Base-by-base conservation (phyloP, 2,113 vertebrate genomes). In the Apistogramma diplotaenia region DNA sequence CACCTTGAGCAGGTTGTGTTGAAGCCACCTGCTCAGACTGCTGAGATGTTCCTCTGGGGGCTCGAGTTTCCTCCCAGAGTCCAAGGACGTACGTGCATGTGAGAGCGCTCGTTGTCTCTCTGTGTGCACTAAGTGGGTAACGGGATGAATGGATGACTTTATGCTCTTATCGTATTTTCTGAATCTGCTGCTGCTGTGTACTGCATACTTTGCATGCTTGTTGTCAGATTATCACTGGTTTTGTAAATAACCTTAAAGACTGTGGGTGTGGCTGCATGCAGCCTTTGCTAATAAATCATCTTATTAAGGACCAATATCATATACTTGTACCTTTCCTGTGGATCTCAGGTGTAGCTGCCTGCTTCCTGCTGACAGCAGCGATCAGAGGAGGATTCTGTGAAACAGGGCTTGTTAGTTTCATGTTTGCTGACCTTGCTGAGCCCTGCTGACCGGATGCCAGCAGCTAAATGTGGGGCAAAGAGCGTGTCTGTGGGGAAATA, bases 301-400 rank as follows among this genome's bases (percentile, higher is more conserved):
- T 3, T 43, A 13, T 43, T 43, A 43, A 43, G 11, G 4, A 43
- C 40, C 12, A 43, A 13, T 1, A 43, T 43, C 12, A 13, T 43
- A 13, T 16, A 21, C 15, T 62, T 49, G 35, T 9, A 13, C 33
- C n/a, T 3, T 65, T 27, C 0, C 56, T 29, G 25, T 21, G 5
- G 51, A 19, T 70, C 62, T 65, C 89, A 99, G 98, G 97, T 99
- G 35, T 99, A 99, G 98, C 59, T 99, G 88, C 97, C 97, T 0
- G 97, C 97, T 1, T 99, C 97, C 74, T 99, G 23, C 94, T 99
- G 87, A 97, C 97, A 6, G 97, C 97, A 0, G 98, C 97, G 0
- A 96, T 99, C 3, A 96, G 97, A 97, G 0, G 95, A 95, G 61
- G 94, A 96, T 0, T 97, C 96, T 0, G 96, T 97, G 46, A 93